Base-by-base conservation (phyloP, 2,113 vertebrate genomes). In the Lota lota region DNA sequence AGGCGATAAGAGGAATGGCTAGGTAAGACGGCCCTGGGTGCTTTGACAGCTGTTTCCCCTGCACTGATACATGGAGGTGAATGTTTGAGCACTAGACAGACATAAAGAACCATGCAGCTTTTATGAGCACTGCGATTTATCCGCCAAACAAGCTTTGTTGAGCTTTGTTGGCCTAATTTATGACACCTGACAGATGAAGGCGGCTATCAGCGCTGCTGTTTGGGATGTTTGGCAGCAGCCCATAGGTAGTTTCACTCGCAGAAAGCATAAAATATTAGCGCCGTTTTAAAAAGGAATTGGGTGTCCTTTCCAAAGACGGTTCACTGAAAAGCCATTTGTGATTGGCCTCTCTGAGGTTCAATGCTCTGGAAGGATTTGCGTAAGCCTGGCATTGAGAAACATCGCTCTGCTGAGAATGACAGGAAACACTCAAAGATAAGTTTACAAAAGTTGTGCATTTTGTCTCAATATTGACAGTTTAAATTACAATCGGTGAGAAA, bases 111-210 rank as follows among this genome's bases (percentile, higher is more conserved):
- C 85, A 74, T 84, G 83, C 65, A 74, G 76, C 78, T 88, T 90
- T 90, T 83, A 87, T 88, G 81, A 87, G 84, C 69, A 59, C 24
- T 47, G 16, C 83, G 84, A 88, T 90, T 90, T 88, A 90, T 88
- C 70, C 73, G 0, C 59, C 22, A 72, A 81, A 85, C 88, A 85
- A 87, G 81, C 83, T 80, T 79, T 72, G 81, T 82, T 50, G 72
- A 88, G 82, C 79, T 57, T 63, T 21, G 57, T 75, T 15, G 61
- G 40, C 75, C 64, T 69, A 64, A 90, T 85, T 87, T 88, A 88
- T 73, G 78, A 28, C 71, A 66, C 77, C 75, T 72, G 78, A 83
- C 83, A 81, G 76, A 73, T 56, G 63, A 79, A 79, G 73, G 57
- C 22, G 76, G 75, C 75, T 76, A 79, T 77, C 72, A 47, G 69